A percentile compares a stretch with the other conserved stretches of the same genome.
Conservation (phyloP, 2,888 invertebrate genomes). For the Charanyca ferruginea region DNA sequence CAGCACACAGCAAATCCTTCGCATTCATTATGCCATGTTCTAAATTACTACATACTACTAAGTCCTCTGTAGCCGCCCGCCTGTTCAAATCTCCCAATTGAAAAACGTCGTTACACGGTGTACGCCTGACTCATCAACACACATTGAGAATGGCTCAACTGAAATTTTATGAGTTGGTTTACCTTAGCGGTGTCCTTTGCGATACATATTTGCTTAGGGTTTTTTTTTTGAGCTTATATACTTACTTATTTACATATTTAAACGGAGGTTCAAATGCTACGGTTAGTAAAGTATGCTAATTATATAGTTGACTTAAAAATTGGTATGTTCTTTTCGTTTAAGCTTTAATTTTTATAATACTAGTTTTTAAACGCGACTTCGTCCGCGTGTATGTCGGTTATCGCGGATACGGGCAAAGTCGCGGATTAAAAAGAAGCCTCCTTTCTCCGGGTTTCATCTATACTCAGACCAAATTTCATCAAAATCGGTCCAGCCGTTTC, state of each 20-base stretch:
- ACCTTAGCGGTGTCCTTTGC: conserved; percentile 51
- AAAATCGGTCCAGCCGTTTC: no score
- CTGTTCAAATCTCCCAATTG: conserved; percentile 56
- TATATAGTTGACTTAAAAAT: not conserved
- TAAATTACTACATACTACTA: conserved; percentile 42
- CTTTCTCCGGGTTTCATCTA: no score
- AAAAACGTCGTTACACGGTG: conserved; percentile 52
- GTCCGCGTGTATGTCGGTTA: no score
- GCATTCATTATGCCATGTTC: conserved; percentile 16
- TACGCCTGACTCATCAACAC: conserved; percentile 67
- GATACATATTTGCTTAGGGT: conserved; percentile 29
- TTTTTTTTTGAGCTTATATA: conserved; percentile 29
- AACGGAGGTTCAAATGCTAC: not conserved
- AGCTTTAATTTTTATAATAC: not conserved
- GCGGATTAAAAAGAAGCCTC: no score
- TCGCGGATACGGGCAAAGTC: no score
- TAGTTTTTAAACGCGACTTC: no score
- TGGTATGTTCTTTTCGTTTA: not conserved
- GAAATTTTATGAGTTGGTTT: conserved; percentile 55
- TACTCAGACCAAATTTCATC: no score
- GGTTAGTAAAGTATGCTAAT: not conserved
- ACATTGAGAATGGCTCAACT: conserved; percentile 62
- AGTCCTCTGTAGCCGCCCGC: conserved; percentile 24
- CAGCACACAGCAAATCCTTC: conserved; percentile 19
- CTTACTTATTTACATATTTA: conserved; percentile 4